Percentiles rank a stretch among this genome's conserved stretches.
Evolutionary conservation across 1,140 invertebrate genomes (phyloP).

Genomic region (Musca vetustissima): DNA sequence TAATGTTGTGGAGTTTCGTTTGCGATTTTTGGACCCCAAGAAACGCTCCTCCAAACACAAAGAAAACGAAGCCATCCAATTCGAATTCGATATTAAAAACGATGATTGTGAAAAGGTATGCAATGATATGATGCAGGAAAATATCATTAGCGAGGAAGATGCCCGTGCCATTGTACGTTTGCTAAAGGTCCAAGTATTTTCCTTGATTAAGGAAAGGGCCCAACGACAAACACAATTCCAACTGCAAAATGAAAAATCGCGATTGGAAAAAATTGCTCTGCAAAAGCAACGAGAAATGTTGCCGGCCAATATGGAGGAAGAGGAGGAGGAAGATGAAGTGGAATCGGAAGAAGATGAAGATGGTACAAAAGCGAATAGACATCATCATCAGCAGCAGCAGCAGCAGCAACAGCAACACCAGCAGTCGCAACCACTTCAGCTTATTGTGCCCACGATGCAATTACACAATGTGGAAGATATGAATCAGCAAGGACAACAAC

Average conservation of each 20-base stretch:
- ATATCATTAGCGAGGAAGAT: slow-evolving; percentile 89
- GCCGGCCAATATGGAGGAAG: slow-evolving; percentile 54
- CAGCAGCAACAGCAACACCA: slow-evolving; percentile 34
- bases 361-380: slow-evolving; percentile 40
- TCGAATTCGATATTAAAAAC: slow-evolving; percentile 92
- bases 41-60: slow-evolving; percentile 80
- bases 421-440: slow-evolving; percentile 31
- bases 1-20: slow-evolving; percentile 80
- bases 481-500: not conserved
- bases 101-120: slow-evolving; percentile 96
- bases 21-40: slow-evolving; percentile 95
- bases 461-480: not conserved
- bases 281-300: slow-evolving; percentile 64
- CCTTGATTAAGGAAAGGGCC: slow-evolving; percentile 58
- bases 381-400: slow-evolving; percentile 36
- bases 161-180: slow-evolving; percentile 84
- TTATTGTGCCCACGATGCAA: slow-evolving; percentile 14
- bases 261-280: slow-evolving; percentile 58
- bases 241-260: slow-evolving; percentile 52
- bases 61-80: slow-evolving; percentile 99
- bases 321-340: slow-evolving; percentile 51
- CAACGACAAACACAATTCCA: slow-evolving; percentile 62
- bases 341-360: slow-evolving; percentile 45
- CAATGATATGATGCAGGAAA: slow-evolving; percentile 91
- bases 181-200: slow-evolving; percentile 64